These are phyloP conservation scores for Leucophenga maculata DNA, from an alignment of 2,888 invertebrate genomes.

Conservation along the genomic window DNA sequence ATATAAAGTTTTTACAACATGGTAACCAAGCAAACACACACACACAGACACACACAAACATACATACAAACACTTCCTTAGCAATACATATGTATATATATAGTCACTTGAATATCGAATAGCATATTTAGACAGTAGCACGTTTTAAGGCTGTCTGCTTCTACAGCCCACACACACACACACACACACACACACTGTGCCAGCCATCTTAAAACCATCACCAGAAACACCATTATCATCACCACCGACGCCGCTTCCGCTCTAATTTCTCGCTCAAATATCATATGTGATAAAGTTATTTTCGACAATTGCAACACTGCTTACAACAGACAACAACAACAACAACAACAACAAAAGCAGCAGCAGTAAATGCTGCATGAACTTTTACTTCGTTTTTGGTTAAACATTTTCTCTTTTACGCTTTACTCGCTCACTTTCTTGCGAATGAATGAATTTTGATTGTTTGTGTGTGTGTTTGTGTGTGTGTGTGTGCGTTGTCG, in stretches of 20 bases:
- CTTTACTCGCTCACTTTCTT: neutral
- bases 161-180: too few species aligned
- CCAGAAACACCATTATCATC: too few species aligned
- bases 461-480: neutral
- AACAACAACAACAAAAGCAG: neutral
- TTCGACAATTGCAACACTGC: constrained; percentile 1
- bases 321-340: neutral
- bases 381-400: constrained; percentile 17
- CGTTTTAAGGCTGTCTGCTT: neutral
- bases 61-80: constrained; percentile 10
- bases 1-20: constrained; percentile 20
- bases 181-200: too few species aligned
- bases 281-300: constrained; percentile 17
- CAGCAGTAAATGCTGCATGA: neutral
- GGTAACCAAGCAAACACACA: constrained; percentile 18
- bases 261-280: neutral
- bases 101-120: constrained; percentile 11
- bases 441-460: constrained; percentile 11
- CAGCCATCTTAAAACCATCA: too few species aligned
- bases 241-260: neutral
- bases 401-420: neutral
- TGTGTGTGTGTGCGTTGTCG: neutral
- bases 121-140: constrained; percentile 15
- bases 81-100: neutral
- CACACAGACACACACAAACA: constrained; percentile 17